Evolutionary conservation across 2,113 vertebrate genomes (phyloP), one percentile per base, ranked within the genome.

Genomic region (Apaloderma vittatum): DNA sequence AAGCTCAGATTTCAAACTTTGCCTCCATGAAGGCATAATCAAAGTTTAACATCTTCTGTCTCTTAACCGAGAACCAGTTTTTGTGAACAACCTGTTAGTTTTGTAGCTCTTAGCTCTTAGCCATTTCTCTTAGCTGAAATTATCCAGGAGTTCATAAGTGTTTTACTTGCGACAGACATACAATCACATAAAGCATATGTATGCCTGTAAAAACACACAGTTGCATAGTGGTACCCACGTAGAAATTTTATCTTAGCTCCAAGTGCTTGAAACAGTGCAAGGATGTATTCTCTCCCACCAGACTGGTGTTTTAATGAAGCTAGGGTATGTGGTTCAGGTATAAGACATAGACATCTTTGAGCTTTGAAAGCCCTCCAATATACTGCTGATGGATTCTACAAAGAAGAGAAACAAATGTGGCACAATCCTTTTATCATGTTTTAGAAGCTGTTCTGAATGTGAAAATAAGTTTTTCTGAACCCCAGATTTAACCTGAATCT

Each of bases 151-250:
- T 1, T n/a, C 16, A 43, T 52, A 52, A 45, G 8, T 40, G 9
- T 2, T 71, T 87, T 90, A 27, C 40, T 58, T 21, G 23, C 68
- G 19, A 29, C 13, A 48, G 29, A 30, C 19, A 34, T 17, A 26
- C 8, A 59, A 24, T 29, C 40, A 30, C 16, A 71, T 10, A 43
- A 79, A 34, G 2, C 2, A 19, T 7, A 1, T 30, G 8, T 24
- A n/a, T 24, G 3, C 14, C 20, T 19, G 30, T 11, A 36, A 54
- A 61, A 81, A 43, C 24, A 65, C 10, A 49, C 3, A 3, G 10
- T 34, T 68, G 34, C 32, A n/a, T 54, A 45, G 2, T 32, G 19
- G 3, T 8, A 43, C 6, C 6, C 8, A 66, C 8, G 8, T 0
- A 0, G 15, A 62, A 74, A 7, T 61, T 68, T 76, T 55, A 27